Evolutionary conservation across 2,888 invertebrate species (phyloP).

Genomic region (Microchrysa polita): DNA sequence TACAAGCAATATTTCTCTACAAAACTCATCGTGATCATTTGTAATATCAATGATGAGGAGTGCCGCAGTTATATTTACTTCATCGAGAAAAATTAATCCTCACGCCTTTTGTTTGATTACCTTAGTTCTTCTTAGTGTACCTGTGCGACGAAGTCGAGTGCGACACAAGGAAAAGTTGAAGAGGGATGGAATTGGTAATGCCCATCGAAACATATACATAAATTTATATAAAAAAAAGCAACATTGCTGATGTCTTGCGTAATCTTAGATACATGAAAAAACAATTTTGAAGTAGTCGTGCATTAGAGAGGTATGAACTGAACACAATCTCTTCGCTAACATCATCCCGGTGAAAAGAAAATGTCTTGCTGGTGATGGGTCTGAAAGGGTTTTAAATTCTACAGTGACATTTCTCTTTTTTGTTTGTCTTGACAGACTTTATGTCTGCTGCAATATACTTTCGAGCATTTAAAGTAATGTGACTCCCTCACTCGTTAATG

Average conservation of each 20-base stretch:
- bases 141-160: too few relatives aligned
- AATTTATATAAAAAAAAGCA: not conserved
- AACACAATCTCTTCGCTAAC: slow-evolving; percentile 6
- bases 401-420: slow-evolving; percentile 25
- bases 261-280: slow-evolving; percentile 11
- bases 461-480: slow-evolving; percentile 32
- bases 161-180: not conserved
- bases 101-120: slow-evolving; percentile 47
- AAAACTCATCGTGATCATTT: slow-evolving; percentile 12
- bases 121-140: too few relatives aligned
- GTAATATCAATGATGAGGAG: slow-evolving; percentile 10
- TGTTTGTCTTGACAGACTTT: slow-evolving; percentile 26
- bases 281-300: slow-evolving; percentile 37
- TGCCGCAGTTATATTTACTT: slow-evolving; percentile 12
- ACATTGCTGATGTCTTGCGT: slow-evolving; percentile 18
- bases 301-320: slow-evolving; percentile 36
- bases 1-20: not conserved
- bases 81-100: slow-evolving; percentile 47
- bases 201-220: too few relatives aligned
- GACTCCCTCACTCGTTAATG: too few relatives aligned
- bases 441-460: slow-evolving; percentile 30
- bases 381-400: slow-evolving; percentile 43
- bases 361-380: slow-evolving; percentile 23
- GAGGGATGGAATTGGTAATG: not conserved
- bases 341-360: slow-evolving; percentile 24